phyloP scores from a whole-genome alignment of 2,113 vertebrate species.

The Oenanthe oenanthe region DNA sequence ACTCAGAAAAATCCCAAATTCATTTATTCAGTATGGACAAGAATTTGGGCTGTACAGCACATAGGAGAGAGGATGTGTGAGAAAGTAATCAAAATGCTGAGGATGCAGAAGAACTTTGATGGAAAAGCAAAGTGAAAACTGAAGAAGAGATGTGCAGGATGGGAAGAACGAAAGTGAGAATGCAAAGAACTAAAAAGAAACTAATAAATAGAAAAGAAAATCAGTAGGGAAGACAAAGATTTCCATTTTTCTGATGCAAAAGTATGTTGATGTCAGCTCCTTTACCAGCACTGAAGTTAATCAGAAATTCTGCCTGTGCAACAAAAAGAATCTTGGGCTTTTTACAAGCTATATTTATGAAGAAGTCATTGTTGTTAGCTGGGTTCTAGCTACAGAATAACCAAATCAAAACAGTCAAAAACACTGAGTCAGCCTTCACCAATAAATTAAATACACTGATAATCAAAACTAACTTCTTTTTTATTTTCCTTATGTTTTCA shows the following conservation, averaged over 20 bases:
- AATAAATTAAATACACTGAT: background rate
- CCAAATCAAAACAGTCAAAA: background rate
- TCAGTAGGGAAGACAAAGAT: background rate
- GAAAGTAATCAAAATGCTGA: background rate
- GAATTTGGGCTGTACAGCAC: background rate
- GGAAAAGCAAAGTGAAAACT: background rate
- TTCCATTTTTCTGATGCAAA: background rate
- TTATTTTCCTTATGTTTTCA: background rate
- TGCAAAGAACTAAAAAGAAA: background rate
- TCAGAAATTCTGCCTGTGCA: background rate
- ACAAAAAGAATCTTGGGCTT: background rate
- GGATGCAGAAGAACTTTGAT: background rate
- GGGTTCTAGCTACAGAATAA: background rate
- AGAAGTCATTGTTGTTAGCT: background rate
- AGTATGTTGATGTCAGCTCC: background rate
- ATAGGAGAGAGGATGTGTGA: background rate
- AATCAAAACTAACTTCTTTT: background rate
- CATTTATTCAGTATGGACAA: background rate
- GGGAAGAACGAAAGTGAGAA: background rate
- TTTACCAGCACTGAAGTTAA: background rate
- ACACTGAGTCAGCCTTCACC: background rate
- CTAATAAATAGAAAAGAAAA: background rate
- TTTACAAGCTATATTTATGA: background rate
- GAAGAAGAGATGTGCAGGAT: background rate
- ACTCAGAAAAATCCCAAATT: background rate